phyloP scores from a whole-genome alignment of 2,888 invertebrate genomes.

The Alloplasta piceator region DNA sequence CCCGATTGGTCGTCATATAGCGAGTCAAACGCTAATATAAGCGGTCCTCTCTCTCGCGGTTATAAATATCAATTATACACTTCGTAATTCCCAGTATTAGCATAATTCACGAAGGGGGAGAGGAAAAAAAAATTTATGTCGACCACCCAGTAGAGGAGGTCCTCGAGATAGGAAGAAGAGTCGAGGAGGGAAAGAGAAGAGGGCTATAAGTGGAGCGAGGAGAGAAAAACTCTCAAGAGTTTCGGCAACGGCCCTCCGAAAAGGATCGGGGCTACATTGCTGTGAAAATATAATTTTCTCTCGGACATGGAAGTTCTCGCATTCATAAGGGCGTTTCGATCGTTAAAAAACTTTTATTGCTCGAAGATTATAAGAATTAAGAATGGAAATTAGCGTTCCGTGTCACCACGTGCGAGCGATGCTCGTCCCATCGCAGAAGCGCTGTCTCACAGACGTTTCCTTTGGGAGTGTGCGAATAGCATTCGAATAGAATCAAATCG shows the following conservation, averaged over 20 bases:
- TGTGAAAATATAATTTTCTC: not conserved
- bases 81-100: slow-evolving; percentile 79
- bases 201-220: slow-evolving; percentile 7
- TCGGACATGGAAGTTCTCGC: no score
- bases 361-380: slow-evolving; percentile 79
- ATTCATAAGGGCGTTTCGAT: slow-evolving; percentile 63
- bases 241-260: slow-evolving; percentile 4
- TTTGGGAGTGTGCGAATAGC: no score
- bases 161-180: slow-evolving; percentile 11
- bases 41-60: slow-evolving; percentile 62
- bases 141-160: slow-evolving; percentile 79
- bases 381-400: slow-evolving; percentile 77
- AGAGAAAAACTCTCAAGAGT: not conserved
- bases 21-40: slow-evolving; percentile 20
- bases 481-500: no score
- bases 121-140: slow-evolving; percentile 75
- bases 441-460: no score
- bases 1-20: slow-evolving; percentile 11
- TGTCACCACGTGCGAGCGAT: slow-evolving; percentile 78
- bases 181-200: slow-evolving; percentile 21
- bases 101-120: slow-evolving; percentile 78
- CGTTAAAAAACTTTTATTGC: slow-evolving; percentile 72
- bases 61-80: slow-evolving; percentile 82
- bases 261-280: not conserved
- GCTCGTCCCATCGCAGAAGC: no score